phyloP scores from a whole-genome alignment of 1,140 invertebrate genomes.

The Samia ricini region DNA sequence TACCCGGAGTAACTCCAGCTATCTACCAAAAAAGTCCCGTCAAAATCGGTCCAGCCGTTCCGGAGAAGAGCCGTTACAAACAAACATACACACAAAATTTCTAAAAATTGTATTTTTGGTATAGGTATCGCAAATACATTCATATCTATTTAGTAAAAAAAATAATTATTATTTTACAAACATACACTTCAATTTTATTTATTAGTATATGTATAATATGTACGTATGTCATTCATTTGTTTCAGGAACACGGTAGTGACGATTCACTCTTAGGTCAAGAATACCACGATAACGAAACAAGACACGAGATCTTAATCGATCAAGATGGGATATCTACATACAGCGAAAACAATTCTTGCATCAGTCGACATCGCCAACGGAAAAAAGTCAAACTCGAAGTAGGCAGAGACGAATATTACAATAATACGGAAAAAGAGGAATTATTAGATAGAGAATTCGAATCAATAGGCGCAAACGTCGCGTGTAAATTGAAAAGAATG shows the following conservation, averaged over 20 bases:
- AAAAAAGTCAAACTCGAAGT: conserved; percentile 12
- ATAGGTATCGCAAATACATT: too few species aligned
- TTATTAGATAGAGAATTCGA: conserved; percentile 19
- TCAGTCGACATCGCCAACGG: neutral
- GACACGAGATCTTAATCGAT: conserved; percentile 5
- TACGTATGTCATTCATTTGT: too few species aligned
- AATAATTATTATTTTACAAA: too few species aligned
- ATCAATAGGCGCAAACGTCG: conserved; percentile 18
- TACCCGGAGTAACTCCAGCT: too few species aligned
- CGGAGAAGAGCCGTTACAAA: too few species aligned
- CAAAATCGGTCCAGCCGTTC: too few species aligned
- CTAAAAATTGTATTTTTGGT: too few species aligned
- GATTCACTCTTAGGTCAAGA: conserved; percentile 1
- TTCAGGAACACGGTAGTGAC: conserved; percentile 4
- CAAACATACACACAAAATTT: too few species aligned
- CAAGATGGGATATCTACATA: neutral
- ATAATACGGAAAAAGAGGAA: neutral
- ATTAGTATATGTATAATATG: too few species aligned
- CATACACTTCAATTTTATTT: too few species aligned
- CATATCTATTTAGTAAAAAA: too few species aligned
- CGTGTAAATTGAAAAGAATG: conserved; percentile 24
- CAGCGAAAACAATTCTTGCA: neutral
- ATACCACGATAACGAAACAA: neutral
- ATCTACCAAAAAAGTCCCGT: too few species aligned
- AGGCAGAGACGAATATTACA: neutral